phyloP scores from a whole-genome alignment of 2,888 invertebrate genomes.

The Herminia tarsipennalis region DNA sequence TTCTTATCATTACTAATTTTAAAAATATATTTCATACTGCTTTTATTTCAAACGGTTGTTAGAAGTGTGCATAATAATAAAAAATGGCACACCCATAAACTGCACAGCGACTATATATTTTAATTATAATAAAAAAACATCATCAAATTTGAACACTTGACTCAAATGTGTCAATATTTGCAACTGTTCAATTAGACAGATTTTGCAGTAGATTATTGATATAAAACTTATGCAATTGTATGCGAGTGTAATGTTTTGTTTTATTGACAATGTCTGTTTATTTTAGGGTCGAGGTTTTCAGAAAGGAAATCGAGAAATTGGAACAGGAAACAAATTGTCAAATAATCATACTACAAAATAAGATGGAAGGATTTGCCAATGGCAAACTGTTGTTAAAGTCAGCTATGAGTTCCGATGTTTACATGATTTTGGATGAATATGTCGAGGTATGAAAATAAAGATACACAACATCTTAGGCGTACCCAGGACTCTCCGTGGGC shows the following conservation, averaged over 20 bases:
- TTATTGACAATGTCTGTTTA: constrained; percentile 8
- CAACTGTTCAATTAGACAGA: neutral
- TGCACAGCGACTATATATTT: constrained; percentile 1
- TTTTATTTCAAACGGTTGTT: neutral
- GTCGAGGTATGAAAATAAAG: too few species aligned
- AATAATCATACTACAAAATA: constrained; percentile 44
- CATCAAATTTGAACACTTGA: too few species aligned
- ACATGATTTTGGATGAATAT: constrained; percentile 48
- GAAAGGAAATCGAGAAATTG: constrained; percentile 46
- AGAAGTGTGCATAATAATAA: neutral
- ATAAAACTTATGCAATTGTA: neutral
- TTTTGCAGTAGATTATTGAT: constrained; percentile 1
- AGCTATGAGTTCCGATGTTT: constrained; percentile 30
- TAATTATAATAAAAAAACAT: too few species aligned
- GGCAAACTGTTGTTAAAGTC: constrained; percentile 25
- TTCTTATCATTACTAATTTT: neutral
- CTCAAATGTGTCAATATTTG: too few species aligned
- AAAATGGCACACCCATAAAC: neutral
- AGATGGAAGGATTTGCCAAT: constrained; percentile 46
- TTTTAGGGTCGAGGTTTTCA: constrained; percentile 57
- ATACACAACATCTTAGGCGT: too few species aligned
- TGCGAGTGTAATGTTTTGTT: neutral
- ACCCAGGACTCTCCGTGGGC: too few species aligned
- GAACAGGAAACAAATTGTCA: constrained; percentile 52
- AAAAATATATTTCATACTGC: neutral